phyloP scores from a whole-genome alignment of 1,140 invertebrate species.

The Bombus terrestris region DNA sequence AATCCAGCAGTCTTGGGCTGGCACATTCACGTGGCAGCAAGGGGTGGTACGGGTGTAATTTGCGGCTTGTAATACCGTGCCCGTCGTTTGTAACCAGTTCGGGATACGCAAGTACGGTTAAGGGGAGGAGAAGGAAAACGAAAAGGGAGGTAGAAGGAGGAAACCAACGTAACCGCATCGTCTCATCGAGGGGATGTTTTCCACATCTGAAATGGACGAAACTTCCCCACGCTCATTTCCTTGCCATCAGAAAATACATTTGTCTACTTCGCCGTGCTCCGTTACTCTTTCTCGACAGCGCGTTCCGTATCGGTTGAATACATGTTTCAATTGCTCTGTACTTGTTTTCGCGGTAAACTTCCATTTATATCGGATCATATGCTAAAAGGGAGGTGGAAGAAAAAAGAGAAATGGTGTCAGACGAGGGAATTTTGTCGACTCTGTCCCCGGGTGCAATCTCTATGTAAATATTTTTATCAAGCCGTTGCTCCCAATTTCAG shows the following conservation, averaged over 20 bases:
- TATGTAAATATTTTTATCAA: slow-evolving; percentile 47
- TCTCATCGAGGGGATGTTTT: slow-evolving; percentile 66
- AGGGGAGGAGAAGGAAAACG: slow-evolving; percentile 21
- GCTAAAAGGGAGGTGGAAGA: background rate
- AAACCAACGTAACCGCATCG: slow-evolving; percentile 69
- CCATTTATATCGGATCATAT: background rate
- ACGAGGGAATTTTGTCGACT: slow-evolving; percentile 1
- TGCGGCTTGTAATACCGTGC: slow-evolving; percentile 72
- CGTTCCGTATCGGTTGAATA: background rate
- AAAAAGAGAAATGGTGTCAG: background rate
- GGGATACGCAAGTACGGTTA: slow-evolving; percentile 65
- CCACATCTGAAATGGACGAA: slow-evolving; percentile 53
- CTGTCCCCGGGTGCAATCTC: background rate
- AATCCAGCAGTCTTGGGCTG: slow-evolving; percentile 57
- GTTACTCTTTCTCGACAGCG: background rate
- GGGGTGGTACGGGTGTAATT: slow-evolving; percentile 59
- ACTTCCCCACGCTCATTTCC: slow-evolving; percentile 49
- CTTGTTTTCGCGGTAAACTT: background rate
- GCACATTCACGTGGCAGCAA: slow-evolving; percentile 60
- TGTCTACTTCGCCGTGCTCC: background rate
- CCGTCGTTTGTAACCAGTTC: slow-evolving; percentile 71
- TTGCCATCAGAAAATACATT: slow-evolving; percentile 49
- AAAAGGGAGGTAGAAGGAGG: slow-evolving; percentile 46
- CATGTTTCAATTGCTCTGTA: background rate
- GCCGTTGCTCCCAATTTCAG: slow-evolving; percentile 6